Conservation (phyloP, 2,113 vertebrate species). For the Platysternon megacephalum region DNA sequence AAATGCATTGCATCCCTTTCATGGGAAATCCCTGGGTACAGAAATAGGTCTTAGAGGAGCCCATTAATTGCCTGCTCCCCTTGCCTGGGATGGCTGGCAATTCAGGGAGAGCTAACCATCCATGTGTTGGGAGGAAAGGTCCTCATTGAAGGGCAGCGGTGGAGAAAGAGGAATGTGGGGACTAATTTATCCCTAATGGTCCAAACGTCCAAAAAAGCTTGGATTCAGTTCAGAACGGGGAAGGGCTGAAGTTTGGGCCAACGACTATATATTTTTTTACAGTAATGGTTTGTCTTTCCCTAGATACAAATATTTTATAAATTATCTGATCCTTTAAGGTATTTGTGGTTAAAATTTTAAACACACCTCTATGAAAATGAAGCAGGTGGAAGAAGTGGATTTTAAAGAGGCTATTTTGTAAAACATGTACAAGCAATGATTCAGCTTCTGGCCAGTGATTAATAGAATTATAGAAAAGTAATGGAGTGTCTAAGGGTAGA, state of each 20-base stretch:
- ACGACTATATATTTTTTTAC: accelerated
- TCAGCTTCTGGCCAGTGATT: too few relatives aligned
- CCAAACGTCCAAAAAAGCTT: background rate
- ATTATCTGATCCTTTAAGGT: background rate
- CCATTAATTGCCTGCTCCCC: background rate
- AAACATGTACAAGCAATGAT: background rate
- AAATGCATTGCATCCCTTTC: background rate
- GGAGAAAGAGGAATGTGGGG: background rate
- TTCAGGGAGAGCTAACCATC: background rate
- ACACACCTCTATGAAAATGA: accelerated
- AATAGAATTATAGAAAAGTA: background rate
- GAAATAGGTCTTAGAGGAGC: accelerated
- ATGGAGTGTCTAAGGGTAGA: background rate
- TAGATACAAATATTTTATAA: background rate
- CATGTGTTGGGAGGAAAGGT: background rate
- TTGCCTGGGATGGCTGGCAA: background rate
- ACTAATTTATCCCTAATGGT: background rate
- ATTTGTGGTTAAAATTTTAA: background rate
- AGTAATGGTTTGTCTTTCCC: background rate
- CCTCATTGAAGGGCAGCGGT: background rate
- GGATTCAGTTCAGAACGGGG: background rate
- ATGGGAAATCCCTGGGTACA: background rate
- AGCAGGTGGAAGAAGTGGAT: background rate
- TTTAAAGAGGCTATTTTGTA: background rate
- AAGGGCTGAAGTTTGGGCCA: background rate